Conservation (phyloP, 1,140 invertebrate species). For the Pseudobourletiella spinata region DNA sequence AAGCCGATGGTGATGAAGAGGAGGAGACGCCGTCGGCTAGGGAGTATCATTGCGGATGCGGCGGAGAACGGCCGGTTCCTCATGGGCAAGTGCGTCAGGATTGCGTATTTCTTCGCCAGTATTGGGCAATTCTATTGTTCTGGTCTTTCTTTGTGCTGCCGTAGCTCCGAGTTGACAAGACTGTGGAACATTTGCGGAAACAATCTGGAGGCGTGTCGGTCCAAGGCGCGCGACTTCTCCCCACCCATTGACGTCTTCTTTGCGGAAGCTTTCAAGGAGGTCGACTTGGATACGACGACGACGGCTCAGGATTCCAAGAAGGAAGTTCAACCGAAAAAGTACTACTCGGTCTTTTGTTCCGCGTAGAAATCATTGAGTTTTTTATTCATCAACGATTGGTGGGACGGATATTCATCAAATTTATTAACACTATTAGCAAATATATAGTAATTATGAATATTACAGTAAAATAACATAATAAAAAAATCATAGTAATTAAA, state of each 20-base stretch:
- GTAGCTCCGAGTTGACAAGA: constrained; percentile 76
- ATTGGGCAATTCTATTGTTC: too few relatives aligned
- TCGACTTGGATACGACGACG: constrained; percentile 51
- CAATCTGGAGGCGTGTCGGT: constrained; percentile 84
- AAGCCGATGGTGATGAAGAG: constrained; percentile 24
- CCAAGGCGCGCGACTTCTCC: constrained; percentile 78
- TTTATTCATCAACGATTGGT: too few relatives aligned
- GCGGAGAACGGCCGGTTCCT: constrained; percentile 58
- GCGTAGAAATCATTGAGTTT: too few relatives aligned
- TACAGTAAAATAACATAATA: too few relatives aligned
- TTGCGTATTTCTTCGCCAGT: too few relatives aligned
- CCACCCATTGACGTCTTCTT: constrained; percentile 80
- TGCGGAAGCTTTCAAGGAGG: constrained; percentile 65
- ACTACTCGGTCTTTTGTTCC: too few relatives aligned
- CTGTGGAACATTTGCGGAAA: constrained; percentile 89
- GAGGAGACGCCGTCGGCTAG: constrained; percentile 50
- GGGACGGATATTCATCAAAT: too few relatives aligned
- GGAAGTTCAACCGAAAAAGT: constrained; percentile 31
- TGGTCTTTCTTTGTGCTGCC: constrained; percentile 39
- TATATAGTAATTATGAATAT: too few relatives aligned
- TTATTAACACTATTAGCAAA: too few relatives aligned
- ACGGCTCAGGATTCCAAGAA: constrained; percentile 23
- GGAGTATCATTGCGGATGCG: constrained; percentile 65
- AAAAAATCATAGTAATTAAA: too few relatives aligned
- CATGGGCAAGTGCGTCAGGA: constrained; percentile 68